Percentiles rank a stretch among this genome's conserved stretches.
Evolutionary conservation across 2,888 invertebrate genomes (phyloP).

Genomic region (Reticulitermes lucifugus): DNA sequence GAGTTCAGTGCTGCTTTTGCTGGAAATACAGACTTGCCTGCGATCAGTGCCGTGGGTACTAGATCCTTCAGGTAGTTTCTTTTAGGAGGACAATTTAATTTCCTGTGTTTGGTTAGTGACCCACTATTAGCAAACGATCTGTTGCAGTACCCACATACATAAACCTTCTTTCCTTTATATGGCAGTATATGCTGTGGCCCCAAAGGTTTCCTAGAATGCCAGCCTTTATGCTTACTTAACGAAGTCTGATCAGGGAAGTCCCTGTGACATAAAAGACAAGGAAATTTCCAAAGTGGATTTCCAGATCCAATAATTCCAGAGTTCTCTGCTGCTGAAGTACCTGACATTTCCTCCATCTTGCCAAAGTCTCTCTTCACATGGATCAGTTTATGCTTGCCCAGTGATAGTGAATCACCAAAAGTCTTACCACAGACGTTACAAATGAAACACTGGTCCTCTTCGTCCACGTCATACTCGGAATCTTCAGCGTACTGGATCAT

Average conservation of each 20-base stretch:
- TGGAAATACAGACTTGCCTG: background rate
- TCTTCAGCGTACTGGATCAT: conserved; percentile 60
- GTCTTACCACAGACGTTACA: conserved; percentile 75
- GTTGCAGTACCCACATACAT: conserved; percentile 30
- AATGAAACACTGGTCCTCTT: conserved; percentile 51
- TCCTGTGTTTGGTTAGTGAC: conserved; percentile 33
- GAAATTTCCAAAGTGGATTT: background rate
- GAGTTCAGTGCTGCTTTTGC: background rate
- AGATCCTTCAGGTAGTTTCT: background rate
- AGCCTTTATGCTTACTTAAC: conserved; percentile 72
- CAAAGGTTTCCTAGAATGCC: conserved; percentile 62
- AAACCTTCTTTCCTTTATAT: background rate
- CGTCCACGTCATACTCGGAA: conserved; percentile 41
- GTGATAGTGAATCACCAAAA: conserved; percentile 63
- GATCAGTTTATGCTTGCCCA: conserved; percentile 45
- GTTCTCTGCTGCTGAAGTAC: background rate
- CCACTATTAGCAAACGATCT: conserved; percentile 38
- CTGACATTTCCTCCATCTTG: background rate
- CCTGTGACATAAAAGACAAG: conserved; percentile 38
- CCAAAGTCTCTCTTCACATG: conserved; percentile 33
- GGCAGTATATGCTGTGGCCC: background rate
- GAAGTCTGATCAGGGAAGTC: conserved; percentile 66
- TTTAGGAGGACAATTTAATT: conserved; percentile 24
- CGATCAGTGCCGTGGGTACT: background rate
- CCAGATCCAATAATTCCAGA: background rate